Base-by-base conservation (phyloP, 2,888 invertebrate genomes). In the Eupithecia abbreviata region DNA sequence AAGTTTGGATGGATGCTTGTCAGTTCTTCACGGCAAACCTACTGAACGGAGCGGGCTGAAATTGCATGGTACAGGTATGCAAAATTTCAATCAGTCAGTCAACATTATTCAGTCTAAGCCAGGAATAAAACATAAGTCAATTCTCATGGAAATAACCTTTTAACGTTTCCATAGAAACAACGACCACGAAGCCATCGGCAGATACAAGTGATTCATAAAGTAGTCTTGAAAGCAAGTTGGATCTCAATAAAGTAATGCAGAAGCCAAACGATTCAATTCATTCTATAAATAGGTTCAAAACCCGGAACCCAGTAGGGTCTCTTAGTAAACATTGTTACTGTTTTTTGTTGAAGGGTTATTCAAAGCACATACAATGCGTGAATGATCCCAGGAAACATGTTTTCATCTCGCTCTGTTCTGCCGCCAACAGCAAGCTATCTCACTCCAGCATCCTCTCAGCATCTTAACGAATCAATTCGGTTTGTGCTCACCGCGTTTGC, bases 391-490 rank as follows among this genome's bases (percentile, higher is more conserved):
- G 15, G 42, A 51, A 84, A 82, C 73, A 68, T 80, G 80, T 77
- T 76, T 80, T 79, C 77, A 76, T 87, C 85, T 81, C 79, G 80
- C 77, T 85, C 81, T 73, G 73, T 82, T 82, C 41, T 80, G 83
- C 82, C 73, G 75, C 77, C 75, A 77, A 58, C 79, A 80, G 75
- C 80, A 80, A 81, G 80, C 76, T 83, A 84, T 82, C 84, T 84
- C 83, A 84, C 85, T 81, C 84, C 80, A 79, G 75, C 78, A 77
- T 83, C 81, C 84, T 80, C 82, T 80, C 82, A 83, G 85, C 85
- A 84, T 90, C 88, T 89, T 89, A 86, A 86, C 86, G 86, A 87
- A 87, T 90, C 85, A 85, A 87, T 89, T 87, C 86, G 82, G 85
- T 73, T 82, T 81, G 82, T 83, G 86, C 83, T 84, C 85, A 88